These are phyloP conservation scores for Mactra quadrangularis DNA, from an alignment of 1,140 invertebrate species.

Conservation along the genomic window DNA sequence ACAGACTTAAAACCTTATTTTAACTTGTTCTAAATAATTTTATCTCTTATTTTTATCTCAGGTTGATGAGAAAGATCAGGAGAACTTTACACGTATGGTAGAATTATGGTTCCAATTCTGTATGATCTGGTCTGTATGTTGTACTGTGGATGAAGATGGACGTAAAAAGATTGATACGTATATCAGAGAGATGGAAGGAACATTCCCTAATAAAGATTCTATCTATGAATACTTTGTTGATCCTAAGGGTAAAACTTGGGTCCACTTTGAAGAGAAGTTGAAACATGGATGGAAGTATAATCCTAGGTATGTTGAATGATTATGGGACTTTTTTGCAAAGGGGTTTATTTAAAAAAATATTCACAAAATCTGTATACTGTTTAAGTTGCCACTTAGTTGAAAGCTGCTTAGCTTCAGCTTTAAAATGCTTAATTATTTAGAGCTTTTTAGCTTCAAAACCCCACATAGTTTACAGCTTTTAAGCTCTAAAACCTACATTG, in stretches of 20 bases:
- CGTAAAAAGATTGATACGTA: conserved; percentile 91
- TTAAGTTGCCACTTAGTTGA: too few species aligned
- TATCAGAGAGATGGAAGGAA: conserved; percentile 91
- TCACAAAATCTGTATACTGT: too few species aligned
- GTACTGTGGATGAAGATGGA: conserved; percentile 91
- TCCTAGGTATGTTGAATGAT: conserved; percentile 86
- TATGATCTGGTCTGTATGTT: conserved; percentile 93
- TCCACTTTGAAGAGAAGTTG: conserved; percentile 91
- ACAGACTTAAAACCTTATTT: too few species aligned
- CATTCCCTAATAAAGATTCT: conserved; percentile 92
- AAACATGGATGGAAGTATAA: conserved; percentile 89
- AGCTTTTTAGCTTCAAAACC: too few species aligned
- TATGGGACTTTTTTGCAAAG: too few species aligned
- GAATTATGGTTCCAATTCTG: conserved; percentile 92
- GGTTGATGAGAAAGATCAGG: conserved; percentile 79
- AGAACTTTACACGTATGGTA: conserved; percentile 85
- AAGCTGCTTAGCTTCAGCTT: too few species aligned
- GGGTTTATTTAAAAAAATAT: too few species aligned
- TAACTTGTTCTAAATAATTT: too few species aligned
- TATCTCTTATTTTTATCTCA: too few species aligned
- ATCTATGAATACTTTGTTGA: conserved; percentile 95
- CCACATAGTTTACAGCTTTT: too few species aligned
- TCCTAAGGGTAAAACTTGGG: conserved; percentile 87
- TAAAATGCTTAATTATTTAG: too few species aligned
- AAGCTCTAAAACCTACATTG: too few species aligned